Evolutionary conservation across 2,888 invertebrate genomes (phyloP).

Genomic region (Troides aeacus): DNA sequence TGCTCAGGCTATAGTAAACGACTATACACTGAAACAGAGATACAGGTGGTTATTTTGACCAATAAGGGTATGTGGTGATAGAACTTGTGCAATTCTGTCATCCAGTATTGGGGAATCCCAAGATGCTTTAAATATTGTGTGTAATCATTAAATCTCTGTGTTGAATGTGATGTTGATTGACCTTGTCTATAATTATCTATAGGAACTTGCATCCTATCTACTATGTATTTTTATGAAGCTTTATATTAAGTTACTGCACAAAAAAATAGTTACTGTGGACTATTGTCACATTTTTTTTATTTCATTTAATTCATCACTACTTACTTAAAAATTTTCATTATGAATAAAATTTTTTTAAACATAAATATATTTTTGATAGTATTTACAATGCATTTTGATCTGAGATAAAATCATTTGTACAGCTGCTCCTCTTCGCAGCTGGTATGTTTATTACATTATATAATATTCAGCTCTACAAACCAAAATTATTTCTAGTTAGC

Average conservation of each 20-base stretch:
- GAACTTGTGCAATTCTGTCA: constrained; percentile 21
- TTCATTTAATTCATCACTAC: no score
- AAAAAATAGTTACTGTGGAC: not conserved
- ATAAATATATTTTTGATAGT: no score
- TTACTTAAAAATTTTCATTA: no score
- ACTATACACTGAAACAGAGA: constrained; percentile 64
- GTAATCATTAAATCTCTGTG: not conserved
- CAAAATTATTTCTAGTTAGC: no score
- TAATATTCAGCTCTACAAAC: no score
- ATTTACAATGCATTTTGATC: no score
- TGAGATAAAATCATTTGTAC: no score
- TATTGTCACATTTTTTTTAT: no score
- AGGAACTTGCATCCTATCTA: not conserved
- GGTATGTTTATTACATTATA: no score
- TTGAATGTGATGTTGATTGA: not conserved
- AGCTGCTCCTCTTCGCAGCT: no score
- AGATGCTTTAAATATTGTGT: not conserved
- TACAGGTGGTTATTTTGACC: constrained; percentile 60
- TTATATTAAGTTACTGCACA: not conserved
- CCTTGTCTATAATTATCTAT: not conserved
- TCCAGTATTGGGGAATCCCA: not conserved
- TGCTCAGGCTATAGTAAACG: constrained; percentile 61
- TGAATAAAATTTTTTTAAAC: no score
- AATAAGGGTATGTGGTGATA: constrained; percentile 17
- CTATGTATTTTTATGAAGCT: not conserved